phyloP scores from a whole-genome alignment of 2,797 vertebrate genomes.

The Coracias cyanogaster region DNA sequence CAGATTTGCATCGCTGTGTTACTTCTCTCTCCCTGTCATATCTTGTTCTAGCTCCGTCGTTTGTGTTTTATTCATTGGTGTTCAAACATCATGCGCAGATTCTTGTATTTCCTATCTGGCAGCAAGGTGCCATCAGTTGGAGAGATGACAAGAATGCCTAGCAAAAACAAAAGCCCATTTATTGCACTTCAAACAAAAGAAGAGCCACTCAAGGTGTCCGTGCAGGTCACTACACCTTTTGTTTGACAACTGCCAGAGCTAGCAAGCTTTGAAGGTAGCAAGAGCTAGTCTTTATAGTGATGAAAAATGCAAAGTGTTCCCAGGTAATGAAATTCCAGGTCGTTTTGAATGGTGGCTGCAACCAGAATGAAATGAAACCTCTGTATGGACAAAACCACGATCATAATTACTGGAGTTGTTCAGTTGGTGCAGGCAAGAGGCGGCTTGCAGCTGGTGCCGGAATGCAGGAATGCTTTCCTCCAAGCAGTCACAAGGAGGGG shows the following conservation, averaged over 20 bases:
- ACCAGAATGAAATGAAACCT: not conserved
- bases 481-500: constrained; percentile 47
- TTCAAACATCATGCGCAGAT: not conserved
- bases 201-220: not conserved
- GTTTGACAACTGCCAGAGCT: not conserved
- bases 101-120: not conserved
- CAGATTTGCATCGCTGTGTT: not conserved
- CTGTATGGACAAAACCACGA: not conserved
- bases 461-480: not conserved
- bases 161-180: not conserved
- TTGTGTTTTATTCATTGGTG: not conserved
- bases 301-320: not conserved
- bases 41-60: not conserved
- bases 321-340: not conserved
- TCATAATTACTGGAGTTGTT: not conserved
- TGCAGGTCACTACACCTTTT: not conserved
- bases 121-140: not conserved
- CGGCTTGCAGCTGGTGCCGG: not conserved
- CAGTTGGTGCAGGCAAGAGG: not conserved
- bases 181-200: not conserved
- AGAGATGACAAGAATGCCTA: not conserved
- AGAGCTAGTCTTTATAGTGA: not conserved
- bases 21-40: not conserved
- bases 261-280: not conserved
- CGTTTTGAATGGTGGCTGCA: not conserved